Percentiles rank a stretch among this genome's conserved stretches.
phyloP scores from a whole-genome alignment of 2,113 vertebrate species.

The Oreotrochilus melanogaster region DNA sequence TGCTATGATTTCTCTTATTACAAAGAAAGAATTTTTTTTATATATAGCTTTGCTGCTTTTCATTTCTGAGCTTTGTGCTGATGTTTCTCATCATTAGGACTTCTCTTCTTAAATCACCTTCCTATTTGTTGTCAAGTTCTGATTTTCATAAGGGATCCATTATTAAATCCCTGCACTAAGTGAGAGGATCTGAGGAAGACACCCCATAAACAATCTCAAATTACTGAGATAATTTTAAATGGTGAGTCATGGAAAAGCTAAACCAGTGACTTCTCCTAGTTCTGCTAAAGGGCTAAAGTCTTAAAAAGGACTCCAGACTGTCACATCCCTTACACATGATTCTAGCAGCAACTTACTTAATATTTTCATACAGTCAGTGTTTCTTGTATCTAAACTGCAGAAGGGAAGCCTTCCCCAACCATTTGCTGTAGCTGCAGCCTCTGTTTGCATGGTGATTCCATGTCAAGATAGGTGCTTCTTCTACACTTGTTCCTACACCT shows the following conservation, averaged over 20 bases:
- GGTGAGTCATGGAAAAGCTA: not conserved
- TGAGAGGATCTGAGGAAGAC: not conserved
- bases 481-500: not conserved
- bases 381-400: not conserved
- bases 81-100: not conserved
- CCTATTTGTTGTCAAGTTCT: not conserved
- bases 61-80: not conserved
- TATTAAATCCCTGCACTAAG: not conserved
- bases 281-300: not conserved
- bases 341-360: not conserved
- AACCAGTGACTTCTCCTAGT: not conserved
- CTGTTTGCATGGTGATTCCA: not conserved
- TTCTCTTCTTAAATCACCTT: not conserved
- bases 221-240: not conserved
- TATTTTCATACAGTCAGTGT: not conserved
- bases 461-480: rapidly evolving
- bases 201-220: not conserved
- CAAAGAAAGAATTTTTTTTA: not conserved
- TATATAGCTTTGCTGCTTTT: not conserved
- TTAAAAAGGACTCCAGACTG: not conserved
- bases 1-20: not conserved
- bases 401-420: not conserved
- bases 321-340: not conserved
- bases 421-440: not conserved
- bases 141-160: not conserved